Base-by-base conservation (phyloP, 2,888 invertebrate species). In the Nemapogon koenigi region DNA sequence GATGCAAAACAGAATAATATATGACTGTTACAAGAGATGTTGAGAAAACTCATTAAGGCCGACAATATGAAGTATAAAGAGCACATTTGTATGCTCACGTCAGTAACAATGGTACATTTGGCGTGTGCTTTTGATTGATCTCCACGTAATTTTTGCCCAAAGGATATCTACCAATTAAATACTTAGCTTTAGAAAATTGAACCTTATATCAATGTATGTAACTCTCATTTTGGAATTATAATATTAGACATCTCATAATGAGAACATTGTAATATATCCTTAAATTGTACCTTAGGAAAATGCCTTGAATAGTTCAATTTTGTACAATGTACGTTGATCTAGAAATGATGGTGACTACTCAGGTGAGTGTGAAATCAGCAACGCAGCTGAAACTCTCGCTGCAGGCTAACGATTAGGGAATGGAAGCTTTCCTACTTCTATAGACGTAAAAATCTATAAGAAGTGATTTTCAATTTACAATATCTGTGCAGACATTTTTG, bases 21-120 rank as follows among this genome's bases (percentile, higher is more conserved):
- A n/a, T n/a, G n/a, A n/a, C n/a, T n/a, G n/a, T n/a, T n/a, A n/a
- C n/a, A n/a, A n/a, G n/a, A n/a, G 10, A 14, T 13, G 19, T 33
- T 19, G 18, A 44, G 48, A 47, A 52, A 50, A 55, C 52, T 59
- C 59, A 62, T 64, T 64, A 63, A 50, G 53, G 55, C 46, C 57
- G 52, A 59, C 49, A 53, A 49, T 50, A 57, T 56, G 29, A 16
- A 28, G 27, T 49, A 52, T 52, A 55, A 62, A 55, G 50, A 53
- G 51, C 47, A 52, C 55, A 63, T 66, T 66, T 63, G 59, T 62
- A 59, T 59, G 54, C 59, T 53, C 51, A 52, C 55, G 49, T 55
- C 52, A 35, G 50, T 42, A 49, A 55, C 52, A 54, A 50, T 48
- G 42, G 44, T 49, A 46, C 53, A 49, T 56, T 57, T 53, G 46